Percentiles rank a stretch among this genome's conserved stretches.
Evolutionary conservation across 2,797 vertebrate genomes (phyloP).

Genomic region (Aselliscus stoliczkanus): DNA sequence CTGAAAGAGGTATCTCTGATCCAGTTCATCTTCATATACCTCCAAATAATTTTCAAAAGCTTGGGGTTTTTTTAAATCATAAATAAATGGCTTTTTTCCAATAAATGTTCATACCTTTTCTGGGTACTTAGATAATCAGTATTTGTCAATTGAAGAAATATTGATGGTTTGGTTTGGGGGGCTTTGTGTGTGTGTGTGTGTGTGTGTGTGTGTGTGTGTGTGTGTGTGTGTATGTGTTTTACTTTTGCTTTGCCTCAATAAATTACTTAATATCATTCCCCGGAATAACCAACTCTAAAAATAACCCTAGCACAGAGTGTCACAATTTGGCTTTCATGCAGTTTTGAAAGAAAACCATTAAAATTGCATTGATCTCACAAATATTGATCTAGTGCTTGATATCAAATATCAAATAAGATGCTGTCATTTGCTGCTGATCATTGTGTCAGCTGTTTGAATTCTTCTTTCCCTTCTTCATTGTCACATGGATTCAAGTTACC

Average conservation of each 20-base stretch:
- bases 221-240: background rate
- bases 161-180: background rate
- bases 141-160: background rate
- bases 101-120: background rate
- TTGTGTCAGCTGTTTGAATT: slow-evolving; percentile 38
- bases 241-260: slow-evolving; percentile 14
- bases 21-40: slow-evolving; percentile 20
- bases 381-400: slow-evolving; percentile 44
- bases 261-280: slow-evolving; percentile 30
- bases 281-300: slow-evolving; percentile 51
- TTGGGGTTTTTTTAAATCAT: background rate
- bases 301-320: background rate
- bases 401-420: slow-evolving; percentile 42
- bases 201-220: background rate
- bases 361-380: slow-evolving; percentile 34
- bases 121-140: background rate
- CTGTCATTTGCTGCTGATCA: slow-evolving; percentile 45
- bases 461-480: slow-evolving; percentile 1
- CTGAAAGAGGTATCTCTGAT: slow-evolving; percentile 46
- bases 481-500: background rate
- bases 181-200: background rate
- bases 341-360: slow-evolving; percentile 52
- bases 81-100: slow-evolving; percentile 47
- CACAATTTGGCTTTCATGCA: slow-evolving; percentile 15
- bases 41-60: slow-evolving; percentile 39